Evolutionary conservation across 2,113 vertebrate genomes (phyloP).

Genomic region (Suricata suricatta): DNA sequence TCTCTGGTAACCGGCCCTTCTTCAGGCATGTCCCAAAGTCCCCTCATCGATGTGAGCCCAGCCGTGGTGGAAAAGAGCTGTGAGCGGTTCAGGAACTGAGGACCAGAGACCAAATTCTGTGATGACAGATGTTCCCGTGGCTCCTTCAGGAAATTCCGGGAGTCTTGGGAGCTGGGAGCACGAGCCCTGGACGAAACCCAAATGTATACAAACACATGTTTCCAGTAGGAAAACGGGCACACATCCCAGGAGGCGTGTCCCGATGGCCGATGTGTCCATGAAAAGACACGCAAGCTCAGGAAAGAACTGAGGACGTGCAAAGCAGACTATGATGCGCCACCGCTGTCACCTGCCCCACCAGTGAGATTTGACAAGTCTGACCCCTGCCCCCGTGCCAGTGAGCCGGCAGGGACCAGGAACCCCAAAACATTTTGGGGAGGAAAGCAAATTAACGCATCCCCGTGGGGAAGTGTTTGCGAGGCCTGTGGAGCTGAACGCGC

Average conservation of each 20-base stretch:
- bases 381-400: rapidly evolving
- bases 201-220: too few relatives aligned
- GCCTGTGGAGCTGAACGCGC: background rate
- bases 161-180: background rate
- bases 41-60: background rate
- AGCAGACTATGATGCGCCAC: background rate
- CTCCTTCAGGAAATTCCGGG: background rate
- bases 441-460: background rate
- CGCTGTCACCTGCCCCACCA: background rate
- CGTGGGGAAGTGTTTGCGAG: background rate
- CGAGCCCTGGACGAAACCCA: background rate
- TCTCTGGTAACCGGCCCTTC: background rate
- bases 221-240: background rate
- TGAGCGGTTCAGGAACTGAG: background rate
- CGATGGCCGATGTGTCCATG: rapidly evolving
- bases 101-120: background rate
- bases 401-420: background rate
- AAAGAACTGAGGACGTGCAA: background rate
- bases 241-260: background rate
- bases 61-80: background rate
- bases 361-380: background rate
- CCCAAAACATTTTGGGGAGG: background rate
- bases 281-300: background rate
- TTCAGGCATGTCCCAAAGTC: background rate
- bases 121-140: background rate